Evolutionary conservation across 2,797 vertebrate genomes (phyloP).

Genomic region (Discoglossus pictus): DNA sequence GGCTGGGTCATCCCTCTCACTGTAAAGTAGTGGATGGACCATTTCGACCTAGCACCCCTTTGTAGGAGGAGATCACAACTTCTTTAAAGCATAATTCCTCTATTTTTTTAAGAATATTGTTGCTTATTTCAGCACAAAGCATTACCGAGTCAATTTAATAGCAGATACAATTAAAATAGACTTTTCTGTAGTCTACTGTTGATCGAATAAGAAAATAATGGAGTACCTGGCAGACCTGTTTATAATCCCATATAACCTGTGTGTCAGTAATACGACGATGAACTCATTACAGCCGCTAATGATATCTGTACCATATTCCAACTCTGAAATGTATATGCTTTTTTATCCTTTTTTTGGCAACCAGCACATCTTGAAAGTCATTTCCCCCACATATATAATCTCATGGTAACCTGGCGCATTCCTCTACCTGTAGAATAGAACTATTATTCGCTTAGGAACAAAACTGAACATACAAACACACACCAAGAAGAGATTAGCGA

Average conservation of each 20-base stretch:
- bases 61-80: too few relatives aligned
- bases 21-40: too few relatives aligned
- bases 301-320: slow-evolving; percentile 32
- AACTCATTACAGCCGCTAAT: slow-evolving; percentile 26
- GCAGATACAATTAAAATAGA: too few relatives aligned
- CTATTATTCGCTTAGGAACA: slow-evolving; percentile 11
- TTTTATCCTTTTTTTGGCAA: slow-evolving; percentile 19
- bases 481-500: slow-evolving; percentile 33
- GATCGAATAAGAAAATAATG: too few relatives aligned
- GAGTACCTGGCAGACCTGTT: background rate
- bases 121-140: too few relatives aligned
- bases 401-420: background rate
- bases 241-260: slow-evolving; percentile 22
- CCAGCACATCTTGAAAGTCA: slow-evolving; percentile 1
- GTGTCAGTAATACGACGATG: slow-evolving; percentile 1
- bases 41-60: too few relatives aligned
- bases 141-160: too few relatives aligned
- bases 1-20: too few relatives aligned
- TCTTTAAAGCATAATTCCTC: too few relatives aligned
- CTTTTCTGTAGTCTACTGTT: too few relatives aligned
- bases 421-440: background rate
- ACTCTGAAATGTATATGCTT: slow-evolving; percentile 14
- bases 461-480: slow-evolving; percentile 14
- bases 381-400: slow-evolving; percentile 8
- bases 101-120: too few relatives aligned